A percentile compares a stretch with the other conserved stretches of the same genome.
phyloP scores from a whole-genome alignment of 1,140 invertebrate species.

The Zaprionus ornatus region DNA sequence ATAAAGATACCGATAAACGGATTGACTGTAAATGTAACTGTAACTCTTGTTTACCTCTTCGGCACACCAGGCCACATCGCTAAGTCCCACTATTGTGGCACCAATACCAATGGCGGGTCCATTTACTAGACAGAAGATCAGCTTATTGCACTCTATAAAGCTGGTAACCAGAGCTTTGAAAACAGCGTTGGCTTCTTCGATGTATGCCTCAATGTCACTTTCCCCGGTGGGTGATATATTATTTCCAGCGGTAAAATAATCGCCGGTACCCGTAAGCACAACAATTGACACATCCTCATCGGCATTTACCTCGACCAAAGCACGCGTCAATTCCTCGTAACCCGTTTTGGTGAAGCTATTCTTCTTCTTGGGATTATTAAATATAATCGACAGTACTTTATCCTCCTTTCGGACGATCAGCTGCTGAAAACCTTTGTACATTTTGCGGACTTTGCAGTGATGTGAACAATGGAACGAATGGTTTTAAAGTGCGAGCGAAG shows the following conservation, averaged over 20 bases:
- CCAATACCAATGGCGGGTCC: conserved; percentile 96
- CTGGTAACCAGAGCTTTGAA: conserved; percentile 88
- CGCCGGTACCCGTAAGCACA: conserved; percentile 67
- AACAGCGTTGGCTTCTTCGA: conserved; percentile 39
- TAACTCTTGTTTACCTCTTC: conserved; percentile 85
- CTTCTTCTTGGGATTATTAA: conserved; percentile 90
- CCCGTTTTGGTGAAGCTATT: conserved; percentile 89
- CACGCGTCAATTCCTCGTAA: conserved; percentile 61
- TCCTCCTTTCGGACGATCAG: conserved; percentile 61
- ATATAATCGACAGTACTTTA: conserved; percentile 85
- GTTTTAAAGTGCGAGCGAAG: conserved; percentile 8
- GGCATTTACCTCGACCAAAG: conserved; percentile 50
- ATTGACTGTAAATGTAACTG: not conserved
- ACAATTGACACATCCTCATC: conserved; percentile 60
- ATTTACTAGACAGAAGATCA: conserved; percentile 94
- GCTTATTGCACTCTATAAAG: conserved; percentile 95
- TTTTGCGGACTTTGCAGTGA: conserved; percentile 15
- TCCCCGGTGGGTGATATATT: conserved; percentile 39
- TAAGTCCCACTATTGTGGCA: conserved; percentile 92
- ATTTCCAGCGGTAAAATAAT: conserved; percentile 72
- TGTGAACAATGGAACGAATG: not conserved
- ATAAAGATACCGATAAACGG: not conserved
- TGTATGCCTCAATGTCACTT: conserved; percentile 33
- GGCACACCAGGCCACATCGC: conserved; percentile 94
- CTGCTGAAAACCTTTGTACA: conserved; percentile 58